Evolutionary conservation across 2,888 invertebrate genomes (phyloP).

Genomic region (Oligia latruncula): DNA sequence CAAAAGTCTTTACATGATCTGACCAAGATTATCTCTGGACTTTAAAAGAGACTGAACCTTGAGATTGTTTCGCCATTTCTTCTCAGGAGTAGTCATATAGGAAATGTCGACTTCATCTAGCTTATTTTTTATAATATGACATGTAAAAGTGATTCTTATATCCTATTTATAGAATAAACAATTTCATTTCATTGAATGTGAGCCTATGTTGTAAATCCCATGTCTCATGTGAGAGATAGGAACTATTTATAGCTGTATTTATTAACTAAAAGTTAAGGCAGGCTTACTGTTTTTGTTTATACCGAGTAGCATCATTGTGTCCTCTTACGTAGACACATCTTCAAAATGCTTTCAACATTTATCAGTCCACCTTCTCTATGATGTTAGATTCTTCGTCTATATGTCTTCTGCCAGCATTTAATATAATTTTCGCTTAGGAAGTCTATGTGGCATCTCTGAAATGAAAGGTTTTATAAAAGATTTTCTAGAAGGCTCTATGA

Average conservation of each 20-base stretch:
- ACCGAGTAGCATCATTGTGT: not conserved
- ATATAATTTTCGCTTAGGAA: not conserved
- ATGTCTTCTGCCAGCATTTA: not conserved
- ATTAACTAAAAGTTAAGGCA: too few relatives aligned
- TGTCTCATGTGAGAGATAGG: not conserved
- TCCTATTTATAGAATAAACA: not conserved
- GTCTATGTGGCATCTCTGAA: not conserved
- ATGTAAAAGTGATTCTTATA: not conserved
- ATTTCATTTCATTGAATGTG: not conserved
- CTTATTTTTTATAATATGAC: not conserved
- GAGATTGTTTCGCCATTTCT: not conserved
- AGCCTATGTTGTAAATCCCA: not conserved
- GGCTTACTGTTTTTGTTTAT: not conserved
- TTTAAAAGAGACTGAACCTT: not conserved
- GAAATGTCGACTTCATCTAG: not conserved
- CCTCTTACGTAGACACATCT: not conserved
- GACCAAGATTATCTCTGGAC: not conserved
- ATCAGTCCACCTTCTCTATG: not conserved
- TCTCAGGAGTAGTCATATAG: not conserved
- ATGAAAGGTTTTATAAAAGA: not conserved
- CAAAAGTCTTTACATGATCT: not conserved
- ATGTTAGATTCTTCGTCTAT: not conserved
- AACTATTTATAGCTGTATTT: not conserved
- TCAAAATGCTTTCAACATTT: too few relatives aligned
- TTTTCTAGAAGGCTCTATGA: not conserved